These are phyloP conservation scores for Baccha elongata DNA, from an alignment of 2,888 invertebrate species.

Conservation along the genomic window DNA sequence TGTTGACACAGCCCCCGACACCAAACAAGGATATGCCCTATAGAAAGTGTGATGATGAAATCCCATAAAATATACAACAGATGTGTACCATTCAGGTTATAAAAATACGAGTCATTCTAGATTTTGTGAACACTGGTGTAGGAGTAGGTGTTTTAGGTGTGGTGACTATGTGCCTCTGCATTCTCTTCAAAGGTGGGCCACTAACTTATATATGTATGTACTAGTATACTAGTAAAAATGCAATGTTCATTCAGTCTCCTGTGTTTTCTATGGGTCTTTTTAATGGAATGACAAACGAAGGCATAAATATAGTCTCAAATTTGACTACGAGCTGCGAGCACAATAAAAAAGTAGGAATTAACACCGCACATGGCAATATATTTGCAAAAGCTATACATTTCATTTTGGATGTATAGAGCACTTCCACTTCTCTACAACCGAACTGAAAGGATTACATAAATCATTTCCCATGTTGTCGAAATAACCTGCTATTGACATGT, in stretches of 20 bases:
- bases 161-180: constrained; percentile 35
- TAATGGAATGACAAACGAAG: constrained; percentile 72
- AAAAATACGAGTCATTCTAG: constrained; percentile 72
- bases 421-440: constrained; percentile 42
- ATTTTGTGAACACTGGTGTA: constrained; percentile 42
- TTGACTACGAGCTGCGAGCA: constrained; percentile 54
- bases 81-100: constrained; percentile 73
- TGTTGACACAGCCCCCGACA: constrained; percentile 73
- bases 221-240: constrained; percentile 31
- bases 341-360: constrained; percentile 64
- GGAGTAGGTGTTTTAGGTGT: not conserved
- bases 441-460: constrained; percentile 71
- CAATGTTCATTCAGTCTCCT: constrained; percentile 47
- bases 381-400: constrained; percentile 35
- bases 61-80: constrained; percentile 73
- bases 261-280: constrained; percentile 56
- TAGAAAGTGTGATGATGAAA: constrained; percentile 71
- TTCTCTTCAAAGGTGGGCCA: constrained; percentile 47
- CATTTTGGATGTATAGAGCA: constrained; percentile 22
- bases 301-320: constrained; percentile 69
- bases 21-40: constrained; percentile 72
- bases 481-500: constrained; percentile 73
- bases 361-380: constrained; percentile 66
- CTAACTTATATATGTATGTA: too few species aligned
- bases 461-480: constrained; percentile 70